Evolutionary conservation across 2,797 vertebrate species (phyloP), one percentile per base, ranked within the genome.

Genomic region (Buphagus erythrorhynchus): DNA sequence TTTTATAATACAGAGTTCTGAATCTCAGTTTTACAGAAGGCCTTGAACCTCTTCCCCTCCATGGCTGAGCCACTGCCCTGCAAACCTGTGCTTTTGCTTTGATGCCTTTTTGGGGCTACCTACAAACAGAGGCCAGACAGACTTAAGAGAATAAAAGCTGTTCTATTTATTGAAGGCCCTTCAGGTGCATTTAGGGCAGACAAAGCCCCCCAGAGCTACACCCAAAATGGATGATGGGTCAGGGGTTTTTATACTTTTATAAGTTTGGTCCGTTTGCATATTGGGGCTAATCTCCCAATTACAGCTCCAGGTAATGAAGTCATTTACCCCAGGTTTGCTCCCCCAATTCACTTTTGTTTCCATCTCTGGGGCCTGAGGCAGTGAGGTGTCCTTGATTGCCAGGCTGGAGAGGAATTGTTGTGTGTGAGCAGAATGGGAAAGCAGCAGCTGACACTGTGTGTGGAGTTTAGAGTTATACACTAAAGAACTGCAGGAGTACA

Each of bases 181-280:
- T 5, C 20, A 54, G 59, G 38, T 13, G 1, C 26, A 19, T 43
- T 52, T 29, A 0, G 26, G 59, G 38, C 74, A 63, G 25, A 43
- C 1, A 2, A 43, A 54, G 4, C 1, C 38, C 48, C 24, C 16
- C 59, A 54, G n/a, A 26, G n/a, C 20, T 65, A 0, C 59, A 54
- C 26, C 48, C n/a, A 45, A 12, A 54, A 36, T 45, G 20, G n/a
- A 8, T 5, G 0, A 6, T 1, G 9, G 17, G 0, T 51, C 46
- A 33, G 0, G 0, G 36, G 25, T 29, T 62, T 49, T 8, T 4
- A 35, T 3, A 12, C n/a, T 63, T 35, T 7, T 4, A 7, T 52
- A 5, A 76, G 3, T 19, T 76, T 19, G 59, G 20, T 3, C 10
- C 74, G 35, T 35, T 65, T 77, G 49, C 59, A 54, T 0, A 0